Evolutionary conservation across 2,797 vertebrate genomes (phyloP).

Genomic region (Scleropages formosus): DNA sequence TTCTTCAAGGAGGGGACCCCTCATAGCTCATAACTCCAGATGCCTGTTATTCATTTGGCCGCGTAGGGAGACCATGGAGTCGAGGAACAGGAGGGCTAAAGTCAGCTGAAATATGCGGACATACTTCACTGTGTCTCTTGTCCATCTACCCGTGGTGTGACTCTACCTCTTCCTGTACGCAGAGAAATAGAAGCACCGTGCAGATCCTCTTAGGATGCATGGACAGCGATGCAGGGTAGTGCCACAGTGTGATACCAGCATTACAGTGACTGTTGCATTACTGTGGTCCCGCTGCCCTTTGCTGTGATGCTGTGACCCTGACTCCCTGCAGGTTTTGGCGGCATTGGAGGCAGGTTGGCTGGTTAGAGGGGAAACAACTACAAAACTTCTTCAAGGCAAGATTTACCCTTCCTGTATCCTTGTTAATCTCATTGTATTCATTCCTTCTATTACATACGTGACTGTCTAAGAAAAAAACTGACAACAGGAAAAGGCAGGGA

Average conservation of each 20-base stretch:
- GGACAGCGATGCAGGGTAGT: conserved; percentile 1
- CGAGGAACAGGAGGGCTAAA: conserved; percentile 2
- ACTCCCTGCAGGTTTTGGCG: not conserved
- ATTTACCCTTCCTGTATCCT: conserved; percentile 34
- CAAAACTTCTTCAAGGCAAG: conserved; percentile 46
- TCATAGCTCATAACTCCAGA: not conserved
- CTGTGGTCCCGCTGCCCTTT: not conserved
- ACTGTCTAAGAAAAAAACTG: not conserved
- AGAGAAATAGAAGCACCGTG: not conserved
- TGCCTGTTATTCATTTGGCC: not conserved
- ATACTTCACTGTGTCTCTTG: not conserved
- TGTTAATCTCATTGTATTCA: not conserved
- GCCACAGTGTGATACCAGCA: conserved; percentile 1
- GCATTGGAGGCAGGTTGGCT: no score
- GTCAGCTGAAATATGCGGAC: not conserved
- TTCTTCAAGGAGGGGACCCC: conserved; percentile 1
- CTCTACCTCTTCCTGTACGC: not conserved
- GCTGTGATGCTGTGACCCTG: not conserved
- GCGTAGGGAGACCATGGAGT: not conserved
- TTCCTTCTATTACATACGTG: conserved; percentile 28
- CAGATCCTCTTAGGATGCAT: not conserved
- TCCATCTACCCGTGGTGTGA: not conserved
- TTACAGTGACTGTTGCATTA: conserved; percentile 11
- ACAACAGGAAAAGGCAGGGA: conserved; percentile 1
- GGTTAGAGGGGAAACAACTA: conserved; percentile 40